Conservation (phyloP, 1,140 invertebrate genomes). For the Leguminivora glycinivorella region DNA sequence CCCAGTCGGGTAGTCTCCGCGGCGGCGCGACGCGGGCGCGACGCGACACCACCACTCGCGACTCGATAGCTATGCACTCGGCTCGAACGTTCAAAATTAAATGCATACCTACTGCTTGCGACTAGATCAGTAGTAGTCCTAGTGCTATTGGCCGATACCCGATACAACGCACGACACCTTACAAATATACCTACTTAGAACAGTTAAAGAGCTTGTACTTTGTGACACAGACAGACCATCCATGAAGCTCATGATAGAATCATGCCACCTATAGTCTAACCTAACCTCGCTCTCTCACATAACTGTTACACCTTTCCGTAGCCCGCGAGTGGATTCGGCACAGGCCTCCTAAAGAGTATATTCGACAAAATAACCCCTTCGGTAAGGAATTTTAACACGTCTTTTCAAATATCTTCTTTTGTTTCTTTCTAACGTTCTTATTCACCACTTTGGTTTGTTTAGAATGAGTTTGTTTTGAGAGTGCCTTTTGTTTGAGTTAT, state of each 20-base stretch:
- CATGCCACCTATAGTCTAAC: conserved; percentile 64
- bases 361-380: conserved; percentile 81
- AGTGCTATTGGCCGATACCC: conserved; percentile 75
- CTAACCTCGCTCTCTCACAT: conserved; percentile 74
- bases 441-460: conserved; percentile 59
- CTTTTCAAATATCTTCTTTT: conserved; percentile 65
- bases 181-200: conserved; percentile 67
- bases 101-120: conserved; percentile 76
- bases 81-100: conserved; percentile 75
- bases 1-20: conserved; percentile 36
- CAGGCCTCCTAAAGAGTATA: conserved; percentile 80
- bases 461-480: conserved; percentile 57
- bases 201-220: conserved; percentile 78
- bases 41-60: conserved; percentile 67
- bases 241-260: conserved; percentile 65
- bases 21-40: conserved; percentile 37
- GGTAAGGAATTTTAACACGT: conserved; percentile 80
- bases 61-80: conserved; percentile 74
- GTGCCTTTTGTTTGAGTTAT: conserved; percentile 60
- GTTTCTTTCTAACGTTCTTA: conserved; percentile 51
- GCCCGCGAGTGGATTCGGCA: conserved; percentile 79
- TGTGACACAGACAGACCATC: conserved; percentile 74
- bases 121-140: conserved; percentile 74
- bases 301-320: conserved; percentile 79
- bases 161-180: conserved; percentile 73